phyloP scores from a whole-genome alignment of 2,888 invertebrate species.

The Scaptomyza cyrtandrae region DNA sequence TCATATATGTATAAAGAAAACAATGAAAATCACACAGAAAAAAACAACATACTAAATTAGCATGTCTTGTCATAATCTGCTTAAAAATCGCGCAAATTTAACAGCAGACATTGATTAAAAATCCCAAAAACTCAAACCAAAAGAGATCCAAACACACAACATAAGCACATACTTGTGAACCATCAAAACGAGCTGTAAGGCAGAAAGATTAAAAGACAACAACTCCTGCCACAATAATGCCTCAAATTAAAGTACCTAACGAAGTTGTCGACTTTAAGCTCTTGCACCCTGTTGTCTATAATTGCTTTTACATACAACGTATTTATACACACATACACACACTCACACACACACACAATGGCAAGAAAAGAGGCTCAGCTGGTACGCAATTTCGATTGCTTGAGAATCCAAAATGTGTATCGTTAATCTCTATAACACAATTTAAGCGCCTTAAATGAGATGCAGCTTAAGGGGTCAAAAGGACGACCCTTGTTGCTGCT shows the following conservation, averaged over 20 bases:
- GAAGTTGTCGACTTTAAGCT: neutral
- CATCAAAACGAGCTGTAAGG: slow-evolving; percentile 32
- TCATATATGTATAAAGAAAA: neutral
- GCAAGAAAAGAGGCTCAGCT: neutral
- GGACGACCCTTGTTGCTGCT: slow-evolving; percentile 1
- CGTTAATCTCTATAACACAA: slow-evolving; percentile 71
- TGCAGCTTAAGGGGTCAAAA: slow-evolving; percentile 62
- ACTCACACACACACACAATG: slow-evolving; percentile 13
- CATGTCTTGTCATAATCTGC: slow-evolving; percentile 44
- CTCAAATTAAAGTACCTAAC: slow-evolving; percentile 9
- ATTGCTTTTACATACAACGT: slow-evolving; percentile 65
- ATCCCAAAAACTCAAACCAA: slow-evolving; percentile 17
- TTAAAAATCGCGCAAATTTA: slow-evolving; percentile 41
- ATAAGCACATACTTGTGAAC: slow-evolving; percentile 27
- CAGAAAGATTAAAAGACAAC: slow-evolving; percentile 48
- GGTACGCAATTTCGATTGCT: slow-evolving; percentile 38
- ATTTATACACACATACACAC: slow-evolving; percentile 22
- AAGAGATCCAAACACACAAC: neutral
- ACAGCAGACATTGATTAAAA: slow-evolving; percentile 42
- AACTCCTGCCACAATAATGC: slow-evolving; percentile 14
- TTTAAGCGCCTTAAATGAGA: slow-evolving; percentile 75
- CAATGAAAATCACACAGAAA: slow-evolving; percentile 4
- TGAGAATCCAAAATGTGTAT: slow-evolving; percentile 48
- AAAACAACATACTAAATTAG: neutral
- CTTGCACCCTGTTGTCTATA: slow-evolving; percentile 42